phyloP scores from a whole-genome alignment of 2,113 vertebrate species.

The Grantiella picta region DNA sequence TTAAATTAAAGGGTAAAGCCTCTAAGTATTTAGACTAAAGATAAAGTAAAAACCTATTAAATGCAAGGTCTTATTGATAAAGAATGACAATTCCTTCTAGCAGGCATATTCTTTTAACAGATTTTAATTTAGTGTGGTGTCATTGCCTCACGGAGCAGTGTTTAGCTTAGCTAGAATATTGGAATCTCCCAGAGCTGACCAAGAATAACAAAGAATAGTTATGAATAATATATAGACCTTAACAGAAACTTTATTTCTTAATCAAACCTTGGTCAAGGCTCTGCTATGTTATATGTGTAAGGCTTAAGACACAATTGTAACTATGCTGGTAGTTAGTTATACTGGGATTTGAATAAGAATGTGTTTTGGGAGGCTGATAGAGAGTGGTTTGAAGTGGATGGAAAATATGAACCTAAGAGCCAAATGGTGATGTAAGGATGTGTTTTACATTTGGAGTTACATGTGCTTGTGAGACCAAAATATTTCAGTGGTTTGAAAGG shows the following conservation, averaged over 20 bases:
- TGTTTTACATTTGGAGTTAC: neutral
- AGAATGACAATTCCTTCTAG: neutral
- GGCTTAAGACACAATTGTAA: neutral
- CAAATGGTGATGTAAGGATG: neutral
- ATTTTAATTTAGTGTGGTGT: conserved; percentile 15
- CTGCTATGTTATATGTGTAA: neutral
- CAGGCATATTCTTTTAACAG: neutral
- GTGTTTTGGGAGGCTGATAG: neutral
- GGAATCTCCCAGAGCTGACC: neutral
- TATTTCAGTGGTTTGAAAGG: neutral
- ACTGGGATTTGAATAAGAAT: neutral
- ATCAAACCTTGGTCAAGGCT: neutral
- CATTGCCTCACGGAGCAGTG: neutral
- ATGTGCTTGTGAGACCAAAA: neutral
- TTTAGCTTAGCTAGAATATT: neutral
- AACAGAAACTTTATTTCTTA: neutral
- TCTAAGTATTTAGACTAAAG: conserved; percentile 26
- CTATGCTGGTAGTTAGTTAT: neutral
- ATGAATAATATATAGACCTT: neutral
- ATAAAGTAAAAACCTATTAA: conserved; percentile 32
- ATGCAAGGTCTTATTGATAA: neutral
- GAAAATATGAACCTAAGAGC: neutral
- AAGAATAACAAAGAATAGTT: neutral
- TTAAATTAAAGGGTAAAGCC: conserved; percentile 36
- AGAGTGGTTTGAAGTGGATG: neutral